These are phyloP conservation scores for Saccostrea glomerata DNA, from an alignment of 1,140 invertebrate genomes.

Conservation along the genomic window DNA sequence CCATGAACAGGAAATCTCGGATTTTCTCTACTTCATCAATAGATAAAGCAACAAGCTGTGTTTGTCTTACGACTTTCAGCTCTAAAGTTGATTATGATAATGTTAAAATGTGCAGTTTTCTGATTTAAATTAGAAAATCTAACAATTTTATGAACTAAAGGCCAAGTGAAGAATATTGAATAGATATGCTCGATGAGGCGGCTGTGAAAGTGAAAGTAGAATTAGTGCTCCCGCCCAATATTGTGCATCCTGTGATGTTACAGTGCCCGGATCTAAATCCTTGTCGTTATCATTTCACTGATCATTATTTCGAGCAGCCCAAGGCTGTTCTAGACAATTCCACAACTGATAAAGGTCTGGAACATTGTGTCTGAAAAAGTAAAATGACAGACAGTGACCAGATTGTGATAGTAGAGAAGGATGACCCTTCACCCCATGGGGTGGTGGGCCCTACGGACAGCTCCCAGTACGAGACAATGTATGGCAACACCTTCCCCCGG, in stretches of 20 bases:
- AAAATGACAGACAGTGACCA: conserved; percentile 34
- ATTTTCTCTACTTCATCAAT: neutral
- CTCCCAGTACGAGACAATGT: conserved; percentile 52
- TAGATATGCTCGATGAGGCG: too few relatives aligned
- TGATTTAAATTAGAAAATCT: neutral
- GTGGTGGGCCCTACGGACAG: neutral
- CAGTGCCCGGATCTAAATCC: neutral
- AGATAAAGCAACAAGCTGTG: neutral
- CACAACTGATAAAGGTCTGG: neutral
- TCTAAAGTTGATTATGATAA: too few relatives aligned
- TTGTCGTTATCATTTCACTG: neutral
- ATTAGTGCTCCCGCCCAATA: neutral
- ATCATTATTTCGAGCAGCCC: neutral
- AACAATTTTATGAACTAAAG: neutral
- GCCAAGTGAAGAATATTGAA: too few relatives aligned
- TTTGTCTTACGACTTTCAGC: neutral
- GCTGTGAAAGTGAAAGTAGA: conserved; percentile 14
- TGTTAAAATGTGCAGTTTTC: neutral
- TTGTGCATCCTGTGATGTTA: neutral
- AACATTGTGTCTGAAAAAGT: neutral
- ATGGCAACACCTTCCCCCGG: conserved; percentile 66
- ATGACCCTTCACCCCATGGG: neutral
- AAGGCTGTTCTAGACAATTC: neutral
- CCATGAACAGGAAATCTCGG: neutral
- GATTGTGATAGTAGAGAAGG: conserved; percentile 44